Conservation (phyloP, 53 echinoderm and acorn worm genomes). For the Arbacia lixula region DNA sequence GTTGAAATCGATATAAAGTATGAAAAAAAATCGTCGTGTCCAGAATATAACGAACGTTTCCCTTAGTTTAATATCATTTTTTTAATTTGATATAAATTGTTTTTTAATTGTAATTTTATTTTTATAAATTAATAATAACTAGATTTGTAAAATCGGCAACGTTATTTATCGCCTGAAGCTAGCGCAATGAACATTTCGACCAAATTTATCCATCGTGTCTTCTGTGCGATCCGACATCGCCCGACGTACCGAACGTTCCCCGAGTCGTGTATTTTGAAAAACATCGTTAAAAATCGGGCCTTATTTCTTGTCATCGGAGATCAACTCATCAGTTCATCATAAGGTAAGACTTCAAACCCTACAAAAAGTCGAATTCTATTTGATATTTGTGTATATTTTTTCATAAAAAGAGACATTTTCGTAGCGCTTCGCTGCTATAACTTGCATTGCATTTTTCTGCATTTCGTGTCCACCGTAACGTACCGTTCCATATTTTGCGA, state of each 20-base stretch:
- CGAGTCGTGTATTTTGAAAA: background rate
- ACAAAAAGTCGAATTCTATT: background rate
- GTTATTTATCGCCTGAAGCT: background rate
- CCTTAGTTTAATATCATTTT: background rate
- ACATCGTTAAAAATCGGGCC: constrained; percentile 17
- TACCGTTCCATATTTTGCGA: background rate
- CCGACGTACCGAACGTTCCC: background rate
- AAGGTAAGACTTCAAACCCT: constrained; percentile 10
- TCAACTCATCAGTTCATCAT: background rate
- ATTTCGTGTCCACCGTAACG: constrained; percentile 14
- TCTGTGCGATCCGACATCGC: background rate
- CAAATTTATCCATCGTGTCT: constrained; percentile 5
- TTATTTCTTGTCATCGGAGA: constrained; percentile 13
- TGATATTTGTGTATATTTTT: constrained; percentile 15
- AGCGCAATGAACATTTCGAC: background rate
- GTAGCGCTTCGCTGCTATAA: background rate
- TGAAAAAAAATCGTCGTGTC: constrained; percentile 14
- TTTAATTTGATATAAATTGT: background rate
- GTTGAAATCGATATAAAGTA: background rate
- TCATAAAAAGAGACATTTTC: background rate
- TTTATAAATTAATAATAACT: background rate
- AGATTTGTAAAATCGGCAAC: constrained; percentile 5
- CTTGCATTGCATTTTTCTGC: constrained; percentile 1
- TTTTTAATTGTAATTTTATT: background rate
- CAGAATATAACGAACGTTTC: constrained; percentile 18